Conservation (phyloP, 1,140 invertebrate genomes). For the Thalassaphorura encarpata region DNA sequence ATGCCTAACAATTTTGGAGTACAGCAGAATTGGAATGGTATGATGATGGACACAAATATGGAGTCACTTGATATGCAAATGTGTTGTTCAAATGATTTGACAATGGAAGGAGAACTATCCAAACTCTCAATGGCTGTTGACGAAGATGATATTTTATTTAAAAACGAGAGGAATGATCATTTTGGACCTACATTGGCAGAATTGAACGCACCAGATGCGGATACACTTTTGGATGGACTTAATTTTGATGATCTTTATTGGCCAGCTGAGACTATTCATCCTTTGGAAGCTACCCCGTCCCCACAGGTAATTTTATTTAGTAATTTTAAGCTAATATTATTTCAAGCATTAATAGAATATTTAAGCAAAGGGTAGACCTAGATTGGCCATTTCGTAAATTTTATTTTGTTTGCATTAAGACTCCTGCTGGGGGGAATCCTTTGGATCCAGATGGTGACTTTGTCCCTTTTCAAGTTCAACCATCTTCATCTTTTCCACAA, state of each 20-base stretch:
- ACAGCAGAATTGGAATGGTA: constrained; percentile 8
- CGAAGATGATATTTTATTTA: constrained; percentile 80
- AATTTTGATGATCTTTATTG: constrained; percentile 74
- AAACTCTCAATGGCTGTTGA: constrained; percentile 45
- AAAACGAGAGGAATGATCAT: constrained; percentile 75
- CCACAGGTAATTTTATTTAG: too few species aligned
- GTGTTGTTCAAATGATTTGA: constrained; percentile 1
- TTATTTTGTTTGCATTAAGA: too few species aligned
- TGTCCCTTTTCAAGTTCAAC: constrained; percentile 19
- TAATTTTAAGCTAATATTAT: too few species aligned
- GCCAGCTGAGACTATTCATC: constrained; percentile 48
- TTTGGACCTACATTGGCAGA: constrained; percentile 77
- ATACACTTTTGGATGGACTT: constrained; percentile 59
- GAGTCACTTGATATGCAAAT: constrained; percentile 2
- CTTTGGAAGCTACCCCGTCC: constrained; percentile 28
- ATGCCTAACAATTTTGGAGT: background rate
- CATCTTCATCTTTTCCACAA: constrained; percentile 27
- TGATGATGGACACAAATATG: constrained; percentile 13
- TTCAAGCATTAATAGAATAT: too few species aligned
- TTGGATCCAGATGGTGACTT: constrained; percentile 28
- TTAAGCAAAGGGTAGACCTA: too few species aligned
- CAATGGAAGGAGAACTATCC: constrained; percentile 30
- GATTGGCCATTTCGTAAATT: too few species aligned
- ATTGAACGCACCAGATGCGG: constrained; percentile 73
- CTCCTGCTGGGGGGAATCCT: constrained; percentile 15